These are phyloP conservation scores for Macrotrachela quadricornifera DNA, from an alignment of 1,140 invertebrate species.

Conservation along the genomic window DNA sequence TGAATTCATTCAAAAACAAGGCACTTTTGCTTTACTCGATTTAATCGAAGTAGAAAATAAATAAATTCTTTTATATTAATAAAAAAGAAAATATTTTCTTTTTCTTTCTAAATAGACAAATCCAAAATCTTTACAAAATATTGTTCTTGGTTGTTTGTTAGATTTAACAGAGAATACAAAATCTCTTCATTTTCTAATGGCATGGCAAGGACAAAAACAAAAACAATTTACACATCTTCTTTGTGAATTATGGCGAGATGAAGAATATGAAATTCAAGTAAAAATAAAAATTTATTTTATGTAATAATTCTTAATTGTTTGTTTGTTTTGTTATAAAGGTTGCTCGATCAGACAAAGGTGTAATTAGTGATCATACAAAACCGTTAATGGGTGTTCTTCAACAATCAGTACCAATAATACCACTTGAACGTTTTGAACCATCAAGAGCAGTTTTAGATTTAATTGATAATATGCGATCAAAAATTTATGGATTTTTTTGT, in stretches of 20 bases:
- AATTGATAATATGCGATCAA: conserved; percentile 28
- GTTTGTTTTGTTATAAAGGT: no score
- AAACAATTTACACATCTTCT: conserved; percentile 23
- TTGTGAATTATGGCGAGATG: conserved; percentile 28
- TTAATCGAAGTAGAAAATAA: conserved; percentile 21
- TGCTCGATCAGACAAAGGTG: background rate
- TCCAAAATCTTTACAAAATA: conserved; percentile 26
- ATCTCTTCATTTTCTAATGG: conserved; percentile 21
- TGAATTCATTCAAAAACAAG: conserved; percentile 28
- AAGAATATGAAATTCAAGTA: conserved; percentile 25
- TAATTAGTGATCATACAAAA: conserved; percentile 13
- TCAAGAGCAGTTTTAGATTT: conserved; percentile 23
- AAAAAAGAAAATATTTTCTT: background rate
- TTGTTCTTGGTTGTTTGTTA: conserved; percentile 26
- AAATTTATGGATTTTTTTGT: conserved; percentile 28
- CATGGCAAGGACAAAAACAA: conserved; percentile 22
- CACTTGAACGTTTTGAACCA: conserved; percentile 15
- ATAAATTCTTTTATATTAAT: background rate
- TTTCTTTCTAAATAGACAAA: conserved; percentile 13
- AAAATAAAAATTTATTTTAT: background rate
- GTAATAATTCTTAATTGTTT: no score
- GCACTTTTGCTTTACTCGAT: conserved; percentile 26
- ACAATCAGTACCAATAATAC: conserved; percentile 6
- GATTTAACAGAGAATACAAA: conserved; percentile 29
- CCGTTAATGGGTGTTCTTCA: conserved; percentile 26